These are phyloP conservation scores for Gastrophryne carolinensis DNA, from an alignment of 2,797 vertebrate species.

Conservation along the genomic window DNA sequence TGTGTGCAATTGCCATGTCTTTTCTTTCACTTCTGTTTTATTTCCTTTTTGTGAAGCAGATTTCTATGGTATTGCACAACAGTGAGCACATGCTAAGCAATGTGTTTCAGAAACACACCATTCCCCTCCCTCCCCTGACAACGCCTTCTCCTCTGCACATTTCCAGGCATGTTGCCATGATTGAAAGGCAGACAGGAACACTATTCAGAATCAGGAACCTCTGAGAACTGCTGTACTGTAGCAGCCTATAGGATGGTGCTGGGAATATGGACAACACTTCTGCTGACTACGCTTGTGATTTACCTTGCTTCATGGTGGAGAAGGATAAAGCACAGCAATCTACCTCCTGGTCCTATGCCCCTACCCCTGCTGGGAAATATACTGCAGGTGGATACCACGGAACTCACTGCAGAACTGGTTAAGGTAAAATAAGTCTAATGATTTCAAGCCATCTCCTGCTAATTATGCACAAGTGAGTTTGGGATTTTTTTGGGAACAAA, in stretches of 20 bases:
- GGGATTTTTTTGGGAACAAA: too few relatives aligned
- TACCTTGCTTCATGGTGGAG: constrained; percentile 12
- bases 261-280: neutral
- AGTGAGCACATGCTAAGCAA: neutral
- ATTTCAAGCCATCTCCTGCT: too few relatives aligned
- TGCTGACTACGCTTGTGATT: neutral
- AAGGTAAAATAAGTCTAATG: neutral
- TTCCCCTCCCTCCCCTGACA: neutral
- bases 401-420: neutral
- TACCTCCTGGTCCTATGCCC: constrained; percentile 35
- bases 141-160: neutral
- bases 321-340: neutral
- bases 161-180: neutral
- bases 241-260: constrained; percentile 1
- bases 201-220: too few relatives aligned
- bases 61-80: neutral
- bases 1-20: too few relatives aligned
- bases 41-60: neutral
- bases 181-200: neutral
- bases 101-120: neutral
- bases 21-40: too few relatives aligned
- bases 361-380: constrained; percentile 28
- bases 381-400: neutral
- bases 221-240: neutral
- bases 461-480: too few relatives aligned